phyloP scores from a whole-genome alignment of 2,797 vertebrate genomes.

The Hydrolagus colliei region DNA sequence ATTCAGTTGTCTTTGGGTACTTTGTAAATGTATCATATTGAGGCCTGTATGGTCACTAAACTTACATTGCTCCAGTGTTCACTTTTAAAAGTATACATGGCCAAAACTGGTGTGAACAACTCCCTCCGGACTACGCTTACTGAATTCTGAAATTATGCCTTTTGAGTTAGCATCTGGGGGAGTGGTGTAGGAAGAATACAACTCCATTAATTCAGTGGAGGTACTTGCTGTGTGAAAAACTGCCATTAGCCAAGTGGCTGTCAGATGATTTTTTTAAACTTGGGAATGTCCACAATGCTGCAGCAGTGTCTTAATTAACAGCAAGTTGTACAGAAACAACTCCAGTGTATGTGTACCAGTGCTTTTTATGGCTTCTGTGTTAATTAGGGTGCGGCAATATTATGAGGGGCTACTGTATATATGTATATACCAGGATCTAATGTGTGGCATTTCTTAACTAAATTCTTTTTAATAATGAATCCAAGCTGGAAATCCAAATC shows the following conservation, averaged over 20 bases:
- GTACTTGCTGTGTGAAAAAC: background rate
- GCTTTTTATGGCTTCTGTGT: background rate
- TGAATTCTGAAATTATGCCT: background rate
- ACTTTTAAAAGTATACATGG: background rate
- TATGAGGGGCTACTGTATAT: constrained; percentile 1
- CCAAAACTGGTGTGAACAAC: background rate
- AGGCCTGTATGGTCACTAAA: background rate
- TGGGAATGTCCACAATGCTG: no score
- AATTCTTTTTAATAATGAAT: no score
- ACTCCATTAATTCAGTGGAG: background rate
- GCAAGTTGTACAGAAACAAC: background rate
- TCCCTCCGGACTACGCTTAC: background rate
- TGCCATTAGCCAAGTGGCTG: background rate
- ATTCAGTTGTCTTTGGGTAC: background rate
- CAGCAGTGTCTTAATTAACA: background rate
- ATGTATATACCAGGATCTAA: background rate
- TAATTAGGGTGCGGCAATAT: background rate
- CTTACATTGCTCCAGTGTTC: background rate
- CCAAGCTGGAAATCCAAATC: no score
- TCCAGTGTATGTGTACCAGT: background rate
- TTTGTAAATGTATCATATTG: background rate
- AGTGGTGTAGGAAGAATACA: no score
- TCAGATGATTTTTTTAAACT: background rate
- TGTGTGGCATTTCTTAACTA: no score
- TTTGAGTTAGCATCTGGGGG: no score